Conservation (phyloP, 2,888 invertebrate species). For the Drepana falcataria region DNA sequence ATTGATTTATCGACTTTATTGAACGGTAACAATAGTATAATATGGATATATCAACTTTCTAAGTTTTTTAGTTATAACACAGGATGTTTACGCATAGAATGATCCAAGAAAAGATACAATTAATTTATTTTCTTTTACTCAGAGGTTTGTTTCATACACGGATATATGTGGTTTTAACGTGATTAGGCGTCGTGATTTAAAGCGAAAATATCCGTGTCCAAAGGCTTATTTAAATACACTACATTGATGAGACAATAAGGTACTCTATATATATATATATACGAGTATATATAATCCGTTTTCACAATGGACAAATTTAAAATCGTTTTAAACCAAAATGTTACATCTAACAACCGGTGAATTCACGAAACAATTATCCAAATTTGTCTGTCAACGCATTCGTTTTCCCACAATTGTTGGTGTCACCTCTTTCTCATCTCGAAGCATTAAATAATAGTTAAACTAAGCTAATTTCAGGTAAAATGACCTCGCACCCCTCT, state of each 20-base stretch:
- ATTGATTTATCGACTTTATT: constrained; percentile 61
- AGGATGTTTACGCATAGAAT: no score
- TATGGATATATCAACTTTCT: not conserved
- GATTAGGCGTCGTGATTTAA: no score
- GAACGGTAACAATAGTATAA: not conserved
- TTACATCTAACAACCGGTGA: constrained; percentile 31
- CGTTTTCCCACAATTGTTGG: constrained; percentile 57
- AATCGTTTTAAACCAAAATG: constrained; percentile 14
- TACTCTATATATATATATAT: no score
- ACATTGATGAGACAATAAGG: no score
- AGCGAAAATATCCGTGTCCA: no score
- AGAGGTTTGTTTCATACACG: no score
- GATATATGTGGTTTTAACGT: no score
- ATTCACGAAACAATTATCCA: constrained; percentile 48
- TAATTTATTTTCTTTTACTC: no score
- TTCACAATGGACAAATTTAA: constrained; percentile 9
- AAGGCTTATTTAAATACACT: no score
- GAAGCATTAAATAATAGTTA: constrained; percentile 69
- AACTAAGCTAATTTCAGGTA: constrained; percentile 58
- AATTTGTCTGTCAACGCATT: constrained; percentile 47
- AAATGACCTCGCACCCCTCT: constrained; percentile 35
- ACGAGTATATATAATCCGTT: constrained; percentile 10
- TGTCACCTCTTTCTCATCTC: constrained; percentile 57
- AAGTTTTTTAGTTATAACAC: no score
- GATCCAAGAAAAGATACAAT: no score